Percentiles rank a stretch among this genome's conserved stretches.
phyloP scores from a whole-genome alignment of 2,888 invertebrate genomes.

The Drosophila macrospina region DNA sequence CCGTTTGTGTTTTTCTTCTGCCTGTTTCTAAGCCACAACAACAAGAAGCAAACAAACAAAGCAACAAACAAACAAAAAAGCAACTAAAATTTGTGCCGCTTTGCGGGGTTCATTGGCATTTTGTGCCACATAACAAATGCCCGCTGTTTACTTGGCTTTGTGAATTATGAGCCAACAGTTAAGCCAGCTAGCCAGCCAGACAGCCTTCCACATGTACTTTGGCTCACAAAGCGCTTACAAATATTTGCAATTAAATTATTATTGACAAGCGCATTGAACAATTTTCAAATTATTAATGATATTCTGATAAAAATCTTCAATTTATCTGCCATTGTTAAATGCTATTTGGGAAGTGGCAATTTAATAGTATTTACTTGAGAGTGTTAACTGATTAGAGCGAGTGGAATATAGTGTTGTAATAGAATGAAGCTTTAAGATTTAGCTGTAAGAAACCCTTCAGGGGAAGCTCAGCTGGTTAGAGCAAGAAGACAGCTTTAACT shows the following conservation, averaged over 20 bases:
- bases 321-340: background rate
- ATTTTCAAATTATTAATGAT: slow-evolving; percentile 17
- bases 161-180: slow-evolving; percentile 66
- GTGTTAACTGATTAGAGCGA: background rate
- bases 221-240: slow-evolving; percentile 20
- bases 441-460: no score
- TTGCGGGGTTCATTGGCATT: slow-evolving; percentile 68
- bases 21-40: slow-evolving; percentile 49
- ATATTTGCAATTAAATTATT: slow-evolving; percentile 25
- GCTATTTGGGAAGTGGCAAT: background rate
- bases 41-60: slow-evolving; percentile 2
- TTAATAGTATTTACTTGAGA: background rate
- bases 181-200: slow-evolving; percentile 55
- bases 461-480: no score
- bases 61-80: slow-evolving; percentile 15
- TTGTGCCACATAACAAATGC: slow-evolving; percentile 76
- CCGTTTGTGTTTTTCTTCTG: slow-evolving; percentile 53
- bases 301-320: slow-evolving; percentile 14
- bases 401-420: no score
- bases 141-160: slow-evolving; percentile 54
- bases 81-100: slow-evolving; percentile 36
- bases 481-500: no score
- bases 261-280: slow-evolving; percentile 10
- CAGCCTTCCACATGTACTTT: slow-evolving; percentile 34
- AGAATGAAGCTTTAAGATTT: no score